These are phyloP conservation scores for Balaeniceps rex DNA, from an alignment of 2,113 vertebrate genomes.

Conservation along the genomic window DNA sequence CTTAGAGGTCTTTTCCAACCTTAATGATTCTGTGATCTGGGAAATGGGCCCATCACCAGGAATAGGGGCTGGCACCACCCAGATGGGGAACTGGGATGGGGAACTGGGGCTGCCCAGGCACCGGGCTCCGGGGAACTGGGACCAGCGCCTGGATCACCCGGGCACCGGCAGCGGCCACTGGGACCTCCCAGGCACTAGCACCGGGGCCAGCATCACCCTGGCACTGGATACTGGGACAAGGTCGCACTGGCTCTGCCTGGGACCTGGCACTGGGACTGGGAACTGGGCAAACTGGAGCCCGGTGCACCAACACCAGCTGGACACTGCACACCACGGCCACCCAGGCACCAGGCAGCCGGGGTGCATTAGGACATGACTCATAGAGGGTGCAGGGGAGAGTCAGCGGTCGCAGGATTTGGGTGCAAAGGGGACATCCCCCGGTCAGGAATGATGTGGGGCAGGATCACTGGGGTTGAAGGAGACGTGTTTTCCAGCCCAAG, in stretches of 20 bases:
- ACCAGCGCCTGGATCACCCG: background rate
- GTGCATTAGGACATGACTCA: background rate
- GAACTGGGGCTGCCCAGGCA: background rate
- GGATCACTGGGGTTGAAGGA: background rate
- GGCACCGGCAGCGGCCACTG: too few species aligned
- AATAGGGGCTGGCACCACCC: background rate
- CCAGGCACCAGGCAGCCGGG: too few species aligned
- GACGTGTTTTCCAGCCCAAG: rapidly evolving
- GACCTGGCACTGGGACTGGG: too few species aligned
- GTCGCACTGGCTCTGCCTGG: background rate
- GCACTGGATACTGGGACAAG: background rate
- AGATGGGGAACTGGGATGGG: background rate
- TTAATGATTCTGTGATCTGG: too few species aligned
- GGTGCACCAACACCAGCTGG: background rate
- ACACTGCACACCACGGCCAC: background rate
- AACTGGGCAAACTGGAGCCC: background rate
- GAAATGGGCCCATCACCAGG: background rate
- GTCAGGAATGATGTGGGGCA: background rate
- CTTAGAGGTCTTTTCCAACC: too few species aligned
- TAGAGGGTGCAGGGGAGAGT: background rate
- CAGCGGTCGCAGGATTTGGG: background rate
- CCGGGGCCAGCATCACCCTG: background rate
- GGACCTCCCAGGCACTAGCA: background rate
- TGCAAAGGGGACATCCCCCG: background rate
- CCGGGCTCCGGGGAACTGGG: background rate